phyloP scores from a whole-genome alignment of 2,888 invertebrate genomes.

The Drosophila flavopinicola region DNA sequence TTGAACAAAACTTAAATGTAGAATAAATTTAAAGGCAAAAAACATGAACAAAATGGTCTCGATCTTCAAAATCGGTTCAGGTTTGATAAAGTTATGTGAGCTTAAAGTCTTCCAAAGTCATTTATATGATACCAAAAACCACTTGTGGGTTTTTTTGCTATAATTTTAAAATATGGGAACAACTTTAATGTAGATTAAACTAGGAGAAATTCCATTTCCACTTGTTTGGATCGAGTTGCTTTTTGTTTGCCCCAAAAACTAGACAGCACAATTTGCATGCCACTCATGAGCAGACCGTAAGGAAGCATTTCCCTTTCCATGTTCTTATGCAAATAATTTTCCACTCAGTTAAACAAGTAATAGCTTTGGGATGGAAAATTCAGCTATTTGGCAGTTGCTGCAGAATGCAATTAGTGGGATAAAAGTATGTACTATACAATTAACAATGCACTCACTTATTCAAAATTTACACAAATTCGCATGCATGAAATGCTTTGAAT shows the following conservation, averaged over 20 bases:
- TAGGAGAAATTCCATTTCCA: constrained; percentile 2
- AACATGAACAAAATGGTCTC: too few relatives aligned
- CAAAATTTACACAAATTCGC: neutral
- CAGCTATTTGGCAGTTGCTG: neutral
- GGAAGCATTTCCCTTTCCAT: constrained; percentile 20
- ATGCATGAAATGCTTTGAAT: neutral
- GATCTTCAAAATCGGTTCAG: too few relatives aligned
- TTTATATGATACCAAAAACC: too few relatives aligned
- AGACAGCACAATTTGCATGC: constrained; percentile 36
- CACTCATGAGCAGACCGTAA: constrained; percentile 26
- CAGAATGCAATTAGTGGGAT: constrained; percentile 25
- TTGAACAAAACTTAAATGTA: too few relatives aligned
- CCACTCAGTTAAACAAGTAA: neutral
- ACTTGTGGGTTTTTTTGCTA: too few relatives aligned
- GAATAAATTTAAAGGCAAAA: too few relatives aligned
- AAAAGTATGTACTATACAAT: constrained; percentile 8
- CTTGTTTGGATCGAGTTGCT: neutral
- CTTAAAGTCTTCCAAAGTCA: too few relatives aligned
- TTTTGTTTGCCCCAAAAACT: constrained; percentile 14
- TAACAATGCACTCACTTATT: constrained; percentile 6
- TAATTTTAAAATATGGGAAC: too few relatives aligned
- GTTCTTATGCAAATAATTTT: neutral
- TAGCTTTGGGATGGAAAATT: neutral
- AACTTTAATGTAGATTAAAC: too few relatives aligned
- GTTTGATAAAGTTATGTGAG: too few relatives aligned